A percentile compares a stretch with the other conserved stretches of the same genome.
Evolutionary conservation across 2,888 invertebrate species (phyloP).

Genomic region (Folsomia manolachei): DNA sequence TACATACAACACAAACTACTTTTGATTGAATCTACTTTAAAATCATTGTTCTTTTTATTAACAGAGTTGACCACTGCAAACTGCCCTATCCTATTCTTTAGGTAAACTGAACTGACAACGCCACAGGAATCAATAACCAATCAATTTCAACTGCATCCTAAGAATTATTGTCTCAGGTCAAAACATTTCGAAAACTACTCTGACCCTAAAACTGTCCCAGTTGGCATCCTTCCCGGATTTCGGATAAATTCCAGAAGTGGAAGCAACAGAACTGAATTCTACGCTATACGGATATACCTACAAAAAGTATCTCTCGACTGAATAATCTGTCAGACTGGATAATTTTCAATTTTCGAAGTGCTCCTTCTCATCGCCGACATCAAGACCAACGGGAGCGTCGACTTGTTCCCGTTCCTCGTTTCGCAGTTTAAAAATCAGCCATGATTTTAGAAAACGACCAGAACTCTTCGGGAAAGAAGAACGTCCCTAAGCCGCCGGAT

Average conservation of each 20-base stretch:
- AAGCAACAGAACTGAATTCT: not conserved
- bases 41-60: too few species aligned
- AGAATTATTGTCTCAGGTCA: not conserved
- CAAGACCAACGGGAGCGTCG: not conserved
- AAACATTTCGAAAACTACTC: not conserved
- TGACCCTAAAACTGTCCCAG: not conserved
- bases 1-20: too few species aligned
- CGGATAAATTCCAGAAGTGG: not conserved
- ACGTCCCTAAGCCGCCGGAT: slow-evolving; percentile 36
- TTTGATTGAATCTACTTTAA: too few species aligned
- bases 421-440: too few species aligned
- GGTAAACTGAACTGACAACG: too few species aligned
- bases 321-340: slow-evolving; percentile 13
- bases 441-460: slow-evolving; percentile 15
- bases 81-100: too few species aligned
- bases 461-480: slow-evolving; percentile 22
- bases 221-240: not conserved
- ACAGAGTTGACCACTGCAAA: too few species aligned
- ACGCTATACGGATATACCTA: not conserved
- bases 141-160: not conserved
- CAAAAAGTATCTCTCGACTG: slow-evolving; percentile 7
- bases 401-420: not conserved
- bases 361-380: not conserved
- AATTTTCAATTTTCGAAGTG: not conserved
- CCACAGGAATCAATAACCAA: too few species aligned